Conservation (phyloP, 2,888 invertebrate genomes). For the Cerceris ruficornis region DNA sequence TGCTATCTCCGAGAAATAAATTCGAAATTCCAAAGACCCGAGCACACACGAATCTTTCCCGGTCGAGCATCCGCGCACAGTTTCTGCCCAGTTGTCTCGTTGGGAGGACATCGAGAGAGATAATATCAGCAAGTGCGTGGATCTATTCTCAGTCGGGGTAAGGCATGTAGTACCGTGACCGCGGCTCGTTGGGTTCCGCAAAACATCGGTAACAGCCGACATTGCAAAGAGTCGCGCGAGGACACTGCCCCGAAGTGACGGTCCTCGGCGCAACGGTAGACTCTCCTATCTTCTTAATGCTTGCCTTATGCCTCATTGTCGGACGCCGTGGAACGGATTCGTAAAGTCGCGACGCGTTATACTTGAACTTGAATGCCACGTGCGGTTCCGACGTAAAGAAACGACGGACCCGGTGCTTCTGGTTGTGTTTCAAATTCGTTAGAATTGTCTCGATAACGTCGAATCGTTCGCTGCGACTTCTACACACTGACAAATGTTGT, state of each 20-base stretch:
- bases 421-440: too few species aligned
- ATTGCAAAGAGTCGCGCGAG: conserved; percentile 44
- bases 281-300: conserved; percentile 27
- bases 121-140: conserved; percentile 33
- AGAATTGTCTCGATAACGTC: too few species aligned
- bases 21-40: too few species aligned
- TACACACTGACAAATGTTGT: neutral
- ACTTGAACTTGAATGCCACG: conserved; percentile 13
- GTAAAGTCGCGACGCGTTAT: neutral
- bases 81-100: neutral
- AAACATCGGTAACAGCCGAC: conserved; percentile 50
- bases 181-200: conserved; percentile 47
- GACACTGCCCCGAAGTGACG: conserved; percentile 49
- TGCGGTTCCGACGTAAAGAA: neutral
- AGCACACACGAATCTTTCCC: neutral
- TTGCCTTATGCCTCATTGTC: conserved; percentile 20
- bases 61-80: neutral
- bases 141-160: conserved; percentile 37
- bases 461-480: too few species aligned
- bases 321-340: neutral
- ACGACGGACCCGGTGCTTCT: too few species aligned
- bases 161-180: conserved; percentile 36
- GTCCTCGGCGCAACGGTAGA: conserved; percentile 20
- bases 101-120: conserved; percentile 23
- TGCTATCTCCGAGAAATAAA: too few species aligned